A percentile compares a stretch with the other conserved stretches of the same genome.
Evolutionary conservation across 2,113 vertebrate species (phyloP).

Genomic region (Bucco capensis): DNA sequence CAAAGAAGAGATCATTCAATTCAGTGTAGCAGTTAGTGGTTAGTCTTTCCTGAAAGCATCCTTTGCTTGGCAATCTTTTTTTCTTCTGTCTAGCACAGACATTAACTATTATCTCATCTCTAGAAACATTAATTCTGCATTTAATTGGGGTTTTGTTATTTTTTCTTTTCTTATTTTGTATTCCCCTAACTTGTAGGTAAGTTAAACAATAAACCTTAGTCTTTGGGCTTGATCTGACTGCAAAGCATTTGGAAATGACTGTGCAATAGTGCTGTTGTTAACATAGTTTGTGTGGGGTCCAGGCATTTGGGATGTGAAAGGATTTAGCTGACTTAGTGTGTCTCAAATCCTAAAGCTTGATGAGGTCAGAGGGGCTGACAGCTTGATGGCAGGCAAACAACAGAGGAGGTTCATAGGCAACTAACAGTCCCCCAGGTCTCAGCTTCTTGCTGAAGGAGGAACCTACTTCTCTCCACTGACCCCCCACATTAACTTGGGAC

Average conservation of each 20-base stretch:
- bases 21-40: neutral
- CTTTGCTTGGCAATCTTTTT: neutral
- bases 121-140: neutral
- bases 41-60: neutral
- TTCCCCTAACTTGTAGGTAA: neutral
- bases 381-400: neutral
- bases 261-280: neutral
- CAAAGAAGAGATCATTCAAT: neutral
- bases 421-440: rapidly evolving
- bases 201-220: neutral
- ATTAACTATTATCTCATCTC: neutral
- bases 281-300: rapidly evolving
- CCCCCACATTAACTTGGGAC: rapidly evolving
- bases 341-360: neutral
- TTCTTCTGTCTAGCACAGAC: neutral
- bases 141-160: too few species aligned
- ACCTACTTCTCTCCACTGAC: neutral
- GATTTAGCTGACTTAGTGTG: conserved; percentile 12
- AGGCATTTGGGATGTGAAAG: neutral
- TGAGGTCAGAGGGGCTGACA: neutral
- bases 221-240: neutral
- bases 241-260: neutral
- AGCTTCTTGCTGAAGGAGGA: neutral
- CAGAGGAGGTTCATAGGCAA: neutral
- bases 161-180: too few species aligned